A percentile compares a stretch with the other conserved stretches of the same genome.
Evolutionary conservation across 2,888 invertebrate genomes (phyloP).

Genomic region (Teleogryllus oceanicus): DNA sequence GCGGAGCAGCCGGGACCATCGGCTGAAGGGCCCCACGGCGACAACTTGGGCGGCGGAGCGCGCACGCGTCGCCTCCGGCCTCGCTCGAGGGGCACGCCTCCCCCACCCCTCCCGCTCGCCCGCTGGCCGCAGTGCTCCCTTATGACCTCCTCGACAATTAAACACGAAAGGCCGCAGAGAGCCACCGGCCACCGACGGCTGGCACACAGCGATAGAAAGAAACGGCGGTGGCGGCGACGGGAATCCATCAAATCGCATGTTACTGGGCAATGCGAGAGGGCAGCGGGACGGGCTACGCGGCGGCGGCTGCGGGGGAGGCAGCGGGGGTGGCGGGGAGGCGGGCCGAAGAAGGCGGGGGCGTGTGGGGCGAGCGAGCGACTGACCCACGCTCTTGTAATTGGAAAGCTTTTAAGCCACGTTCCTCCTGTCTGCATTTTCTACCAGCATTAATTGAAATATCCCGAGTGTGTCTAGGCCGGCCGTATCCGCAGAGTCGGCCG

Average conservation of each 20-base stretch:
- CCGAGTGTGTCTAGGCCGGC: not conserved
- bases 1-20: no score
- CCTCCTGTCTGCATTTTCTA: conserved; percentile 11
- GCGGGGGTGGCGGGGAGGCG: not conserved
- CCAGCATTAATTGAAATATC: conserved; percentile 1
- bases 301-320: not conserved
- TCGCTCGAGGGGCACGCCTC: no score
- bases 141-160: no score
- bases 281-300: not conserved
- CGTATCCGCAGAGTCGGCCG: not conserved
- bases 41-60: no score
- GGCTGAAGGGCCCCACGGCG: not conserved
- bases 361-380: not conserved
- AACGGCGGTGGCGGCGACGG: not conserved
- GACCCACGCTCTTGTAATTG: not conserved
- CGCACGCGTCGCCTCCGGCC: no score
- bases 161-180: no score
- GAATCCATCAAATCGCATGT: conserved; percentile 11
- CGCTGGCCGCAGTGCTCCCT: no score
- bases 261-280: not conserved
- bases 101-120: no score
- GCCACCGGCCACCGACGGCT: not conserved
- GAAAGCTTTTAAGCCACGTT: conserved; percentile 18
- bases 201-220: not conserved
- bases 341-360: not conserved